A percentile compares a stretch with the other conserved stretches of the same genome.
Conservation (phyloP, 2,113 vertebrate genomes). For the Sinocyclocheilus grahami region DNA sequence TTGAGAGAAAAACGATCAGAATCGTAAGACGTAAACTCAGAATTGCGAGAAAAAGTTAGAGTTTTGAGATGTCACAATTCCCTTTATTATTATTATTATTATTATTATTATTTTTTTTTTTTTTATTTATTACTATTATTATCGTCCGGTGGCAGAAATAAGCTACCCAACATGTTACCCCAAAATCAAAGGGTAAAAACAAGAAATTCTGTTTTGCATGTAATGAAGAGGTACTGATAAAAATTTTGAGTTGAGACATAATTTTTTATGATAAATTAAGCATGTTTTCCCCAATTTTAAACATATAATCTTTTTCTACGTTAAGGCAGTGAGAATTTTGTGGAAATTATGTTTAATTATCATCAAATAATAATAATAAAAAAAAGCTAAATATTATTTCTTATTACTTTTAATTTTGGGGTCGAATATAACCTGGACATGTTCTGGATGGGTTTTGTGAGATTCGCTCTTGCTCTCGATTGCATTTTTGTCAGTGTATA, state of each 20-base stretch:
- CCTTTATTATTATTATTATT: no score
- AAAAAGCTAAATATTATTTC: background rate
- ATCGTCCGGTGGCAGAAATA: no score
- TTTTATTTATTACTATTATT: no score
- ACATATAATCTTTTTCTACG: background rate
- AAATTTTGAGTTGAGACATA: background rate
- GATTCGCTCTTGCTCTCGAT: conserved; percentile 14
- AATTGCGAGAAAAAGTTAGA: no score
- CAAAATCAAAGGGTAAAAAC: background rate
- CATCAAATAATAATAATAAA: background rate
- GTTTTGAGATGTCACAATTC: no score
- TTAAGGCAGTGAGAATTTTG: background rate
- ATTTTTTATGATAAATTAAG: background rate
- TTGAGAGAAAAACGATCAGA: no score
- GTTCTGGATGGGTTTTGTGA: background rate
- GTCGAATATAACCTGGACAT: background rate
- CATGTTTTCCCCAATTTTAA: background rate
- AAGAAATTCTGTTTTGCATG: background rate
- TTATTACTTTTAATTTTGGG: background rate
- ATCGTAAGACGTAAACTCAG: no score
- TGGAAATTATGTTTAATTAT: background rate
- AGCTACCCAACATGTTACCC: no score
- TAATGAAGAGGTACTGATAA: background rate
- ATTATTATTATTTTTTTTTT: no score
- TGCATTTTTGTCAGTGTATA: conserved; percentile 30